A percentile compares a stretch with the other conserved stretches of the same genome.
These are phyloP conservation scores for Heliconius sara DNA, from an alignment of 2,888 invertebrate genomes.

Conservation along the genomic window DNA sequence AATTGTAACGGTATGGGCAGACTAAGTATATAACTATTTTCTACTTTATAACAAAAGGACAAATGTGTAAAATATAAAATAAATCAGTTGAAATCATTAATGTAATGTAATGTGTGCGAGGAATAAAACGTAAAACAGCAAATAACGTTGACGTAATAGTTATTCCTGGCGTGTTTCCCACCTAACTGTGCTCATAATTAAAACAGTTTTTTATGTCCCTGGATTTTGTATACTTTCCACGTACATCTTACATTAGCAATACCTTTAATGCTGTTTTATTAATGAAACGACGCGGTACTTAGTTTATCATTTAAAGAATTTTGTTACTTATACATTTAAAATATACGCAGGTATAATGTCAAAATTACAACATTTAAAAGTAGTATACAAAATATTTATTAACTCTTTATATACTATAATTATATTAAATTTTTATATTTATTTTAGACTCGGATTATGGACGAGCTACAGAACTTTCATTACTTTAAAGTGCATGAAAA, in stretches of 20 bases:
- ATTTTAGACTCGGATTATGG: too few species aligned
- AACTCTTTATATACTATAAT: too few species aligned
- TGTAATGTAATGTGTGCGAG: not conserved
- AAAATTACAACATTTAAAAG: not conserved
- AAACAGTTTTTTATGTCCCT: conserved; percentile 5
- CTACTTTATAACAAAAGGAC: not conserved
- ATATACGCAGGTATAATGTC: not conserved
- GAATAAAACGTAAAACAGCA: conserved; percentile 19
- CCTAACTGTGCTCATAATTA: conserved; percentile 30
- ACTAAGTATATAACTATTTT: not conserved
- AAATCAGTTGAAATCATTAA: not conserved
- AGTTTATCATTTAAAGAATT: not conserved
- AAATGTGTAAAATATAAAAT: not conserved
- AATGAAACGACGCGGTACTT: not conserved
- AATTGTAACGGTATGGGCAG: too few species aligned
- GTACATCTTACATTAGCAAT: conserved; percentile 17
- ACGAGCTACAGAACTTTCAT: too few species aligned
- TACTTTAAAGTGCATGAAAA: too few species aligned
- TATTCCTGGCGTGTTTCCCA: conserved; percentile 26
- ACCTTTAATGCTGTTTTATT: conserved; percentile 4
- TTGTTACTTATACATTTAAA: not conserved
- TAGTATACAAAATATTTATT: too few species aligned
- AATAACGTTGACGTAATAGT: conserved; percentile 30
- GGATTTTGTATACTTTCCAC: not conserved
- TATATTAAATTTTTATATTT: too few species aligned